Evolutionary conservation across 2,888 invertebrate genomes (phyloP), one percentile per base, ranked within the genome.

Genomic region (Euproctis similis): DNA sequence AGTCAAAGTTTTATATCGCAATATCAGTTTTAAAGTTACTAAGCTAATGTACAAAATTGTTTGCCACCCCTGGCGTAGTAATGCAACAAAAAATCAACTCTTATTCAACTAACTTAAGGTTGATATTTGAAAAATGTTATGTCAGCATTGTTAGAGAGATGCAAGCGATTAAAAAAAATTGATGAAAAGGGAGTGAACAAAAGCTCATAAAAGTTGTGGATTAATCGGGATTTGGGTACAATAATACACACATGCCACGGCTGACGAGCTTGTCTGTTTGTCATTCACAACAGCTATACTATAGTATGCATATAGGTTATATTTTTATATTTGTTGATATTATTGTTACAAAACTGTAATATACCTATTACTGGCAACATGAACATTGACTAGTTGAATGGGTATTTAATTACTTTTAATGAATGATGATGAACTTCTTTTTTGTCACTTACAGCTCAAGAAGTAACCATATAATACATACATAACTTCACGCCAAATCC

Each of bases 141-240:
- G n/a, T 8, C n/a, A 17, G 39, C 34, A 64, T 69, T 68, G 69
- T 70, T 49, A 42, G 41, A 36, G 57, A 63, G 61, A 61, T 52
- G 11, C 10, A 57, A 58, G 37, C 34, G 47, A 36, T 37, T 39
- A 75, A 72, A 73, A 72, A 63, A 73, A 53, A 46, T 48, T 64
- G n/a, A n/a, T n/a, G 9, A 46, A 73, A 74, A 75, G 73, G 76
- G 76, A 67, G 67, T 69, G 73, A 72, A 81, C 78, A 84, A 84
- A 76, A 73, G 78, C 70, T 70, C 61, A 67, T 77, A 77, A 80
- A 81, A 82, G 76, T 77, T 75, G 73, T 72, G 75, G 82, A 82
- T 82, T 82, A 82, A 78, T 78, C 77, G 74, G 69, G 77, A 81
- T 82, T 82, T 74, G 62, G 65, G 66, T 69, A 75, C 77, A 81